phyloP scores from a whole-genome alignment of 2,113 vertebrate species.

The Aphyosemion australe region DNA sequence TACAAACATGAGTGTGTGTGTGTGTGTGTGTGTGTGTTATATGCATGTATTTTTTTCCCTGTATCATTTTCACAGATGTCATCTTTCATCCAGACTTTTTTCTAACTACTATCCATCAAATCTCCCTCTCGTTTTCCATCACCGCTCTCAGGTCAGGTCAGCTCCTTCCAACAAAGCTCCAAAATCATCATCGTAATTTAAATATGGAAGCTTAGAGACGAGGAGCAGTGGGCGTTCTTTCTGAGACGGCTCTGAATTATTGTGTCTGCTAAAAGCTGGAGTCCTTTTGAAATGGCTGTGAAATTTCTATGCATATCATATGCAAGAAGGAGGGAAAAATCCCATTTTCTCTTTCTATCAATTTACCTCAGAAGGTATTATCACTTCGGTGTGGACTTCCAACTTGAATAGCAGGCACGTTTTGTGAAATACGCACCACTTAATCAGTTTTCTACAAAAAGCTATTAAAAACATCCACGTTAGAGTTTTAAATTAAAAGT shows the following conservation, averaged over 20 bases:
- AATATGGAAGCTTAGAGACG: neutral
- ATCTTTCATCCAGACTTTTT: constrained; percentile 22
- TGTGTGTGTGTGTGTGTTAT: neutral
- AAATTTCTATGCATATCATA: neutral
- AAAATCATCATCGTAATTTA: constrained; percentile 48
- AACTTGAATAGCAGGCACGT: neutral
- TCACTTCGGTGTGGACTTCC: neutral
- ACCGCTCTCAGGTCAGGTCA: constrained; percentile 34
- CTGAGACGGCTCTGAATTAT: constrained; percentile 17
- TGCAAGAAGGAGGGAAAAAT: constrained; percentile 1
- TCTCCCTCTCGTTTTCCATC: constrained; percentile 12
- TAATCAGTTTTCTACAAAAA: neutral
- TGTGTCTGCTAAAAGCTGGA: neutral
- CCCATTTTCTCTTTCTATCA: neutral
- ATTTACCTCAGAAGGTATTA: neutral
- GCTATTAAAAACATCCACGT: neutral
- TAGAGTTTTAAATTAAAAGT: constrained; percentile 3
- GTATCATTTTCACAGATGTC: constrained; percentile 33
- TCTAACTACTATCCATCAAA: neutral
- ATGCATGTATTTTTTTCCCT: constrained; percentile 19
- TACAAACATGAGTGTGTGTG: neutral
- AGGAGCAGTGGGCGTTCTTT: constrained; percentile 13
- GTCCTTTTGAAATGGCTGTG: constrained; percentile 12
- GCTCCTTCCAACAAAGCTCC: constrained; percentile 32
- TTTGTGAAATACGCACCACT: neutral